Conservation (phyloP, 2,888 invertebrate genomes). For the Coremacera marginata region DNA sequence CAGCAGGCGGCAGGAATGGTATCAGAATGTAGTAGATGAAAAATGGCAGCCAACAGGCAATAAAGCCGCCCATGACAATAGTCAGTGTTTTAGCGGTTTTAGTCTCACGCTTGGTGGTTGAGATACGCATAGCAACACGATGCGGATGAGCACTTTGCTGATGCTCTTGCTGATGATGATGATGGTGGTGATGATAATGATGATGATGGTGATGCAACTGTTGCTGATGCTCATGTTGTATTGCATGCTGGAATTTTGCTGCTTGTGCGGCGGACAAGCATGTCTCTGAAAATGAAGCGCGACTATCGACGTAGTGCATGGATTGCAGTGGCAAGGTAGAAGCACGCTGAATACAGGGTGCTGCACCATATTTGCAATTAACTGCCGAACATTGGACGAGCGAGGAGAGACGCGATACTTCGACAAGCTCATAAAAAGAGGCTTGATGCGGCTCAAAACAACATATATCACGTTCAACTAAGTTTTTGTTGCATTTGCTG, state of each 20-base stretch:
- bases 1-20: constrained; percentile 79
- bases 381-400: constrained; percentile 61
- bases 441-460: constrained; percentile 52
- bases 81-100: constrained; percentile 91
- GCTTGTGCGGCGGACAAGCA: constrained; percentile 50
- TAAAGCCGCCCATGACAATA: constrained; percentile 90
- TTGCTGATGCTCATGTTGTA: constrained; percentile 41
- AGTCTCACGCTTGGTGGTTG: constrained; percentile 81
- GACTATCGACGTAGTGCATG: constrained; percentile 59
- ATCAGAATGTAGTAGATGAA: constrained; percentile 85
- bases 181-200: constrained; percentile 43
- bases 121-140: constrained; percentile 72
- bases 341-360: constrained; percentile 50
- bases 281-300: constrained; percentile 58
- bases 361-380: constrained; percentile 57
- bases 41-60: constrained; percentile 90
- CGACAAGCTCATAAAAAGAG: constrained; percentile 65
- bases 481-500: constrained; percentile 54
- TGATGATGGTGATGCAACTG: constrained; percentile 39
- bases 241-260: constrained; percentile 23
- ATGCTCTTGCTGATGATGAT: constrained; percentile 43
- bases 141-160: constrained; percentile 54
- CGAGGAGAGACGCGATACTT: constrained; percentile 62
- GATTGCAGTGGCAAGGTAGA: constrained; percentile 51
- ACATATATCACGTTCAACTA: background rate